Evolutionary conservation across 2,888 invertebrate species (phyloP), one percentile per base, ranked within the genome.

Genomic region (Cosmorhoe ocellata): DNA sequence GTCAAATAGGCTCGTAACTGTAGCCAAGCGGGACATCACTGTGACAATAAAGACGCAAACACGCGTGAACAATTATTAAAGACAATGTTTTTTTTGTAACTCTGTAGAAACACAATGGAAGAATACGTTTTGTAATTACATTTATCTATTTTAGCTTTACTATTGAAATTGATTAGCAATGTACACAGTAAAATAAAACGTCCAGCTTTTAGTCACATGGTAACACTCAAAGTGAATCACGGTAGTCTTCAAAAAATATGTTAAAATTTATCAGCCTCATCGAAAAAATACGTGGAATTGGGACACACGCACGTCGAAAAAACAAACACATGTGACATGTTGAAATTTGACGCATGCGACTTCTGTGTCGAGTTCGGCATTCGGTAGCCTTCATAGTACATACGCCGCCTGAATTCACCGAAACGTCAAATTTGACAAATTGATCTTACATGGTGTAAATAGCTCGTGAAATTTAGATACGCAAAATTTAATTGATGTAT

Each of bases 21-120:
- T 88, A 69, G 80, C 85, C 47, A 81, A 66, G 84, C 85, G 79
- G 88, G 89, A 64, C 58, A 66, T 71, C 76, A 58, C 58, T 42
- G 33, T 47, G 51, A 82, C 79, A 82, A 78, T 79, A 57, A 69
- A 48, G 51, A 47, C 26, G 41, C 49, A 69, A 70, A 79, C 72
- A 72, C 52, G 75, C 83, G 75, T 80, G 71, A 76, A 77, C 66
- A 63, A 62, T 64, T 64, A 59, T 69, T 69, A 58, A 64, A 63
- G 47, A 63, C 61, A 63, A 63, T 61, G 56, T 57, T 42, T 38
- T 45, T 52, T 58, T 59, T 45, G 40, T 36, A 56, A 37, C 34
- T 36, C 42, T 43, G 53, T 56, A 49, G 52, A 64, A 64, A 59
- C 57, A 64, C 62, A 58, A 45, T 22, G 28, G 39, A 36, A 69